Conservation (phyloP, 2,797 vertebrate genomes). For the Danio kyathit region DNA sequence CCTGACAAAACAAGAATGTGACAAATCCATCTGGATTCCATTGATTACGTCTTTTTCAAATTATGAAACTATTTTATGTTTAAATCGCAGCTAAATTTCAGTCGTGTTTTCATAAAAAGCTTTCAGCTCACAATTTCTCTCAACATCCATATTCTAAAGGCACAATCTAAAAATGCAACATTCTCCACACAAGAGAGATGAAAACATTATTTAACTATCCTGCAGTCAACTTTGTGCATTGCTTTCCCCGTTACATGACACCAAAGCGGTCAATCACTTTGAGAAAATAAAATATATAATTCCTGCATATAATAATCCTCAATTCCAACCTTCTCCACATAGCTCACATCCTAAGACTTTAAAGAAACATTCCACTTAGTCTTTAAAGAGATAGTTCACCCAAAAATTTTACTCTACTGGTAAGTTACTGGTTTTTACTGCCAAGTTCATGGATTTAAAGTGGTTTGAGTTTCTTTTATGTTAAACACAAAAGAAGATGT, state of each 20-base stretch:
- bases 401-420: too few relatives aligned
- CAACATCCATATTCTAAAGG: slow-evolving; percentile 23
- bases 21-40: slow-evolving; percentile 33
- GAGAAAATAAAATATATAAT: slow-evolving; percentile 62
- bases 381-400: neutral
- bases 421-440: too few relatives aligned
- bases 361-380: slow-evolving; percentile 17
- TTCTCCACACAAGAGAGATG: slow-evolving; percentile 35
- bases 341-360: slow-evolving; percentile 47
- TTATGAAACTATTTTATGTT: neutral
- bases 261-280: slow-evolving; percentile 51
- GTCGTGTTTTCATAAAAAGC: neutral
- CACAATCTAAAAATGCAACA: slow-evolving; percentile 49
- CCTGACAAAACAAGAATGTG: slow-evolving; percentile 17
- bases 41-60: slow-evolving; percentile 15
- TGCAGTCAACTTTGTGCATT: slow-evolving; percentile 57
- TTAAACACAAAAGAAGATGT: too few relatives aligned
- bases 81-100: neutral
- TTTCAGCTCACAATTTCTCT: neutral
- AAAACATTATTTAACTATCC: slow-evolving; percentile 38
- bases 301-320: slow-evolving; percentile 36
- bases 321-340: slow-evolving; percentile 22
- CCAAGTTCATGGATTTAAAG: too few relatives aligned
- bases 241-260: slow-evolving; percentile 60
- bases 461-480: too few relatives aligned